phyloP scores from a whole-genome alignment of 2,113 vertebrate species.

The Haplochromis burtoni region DNA sequence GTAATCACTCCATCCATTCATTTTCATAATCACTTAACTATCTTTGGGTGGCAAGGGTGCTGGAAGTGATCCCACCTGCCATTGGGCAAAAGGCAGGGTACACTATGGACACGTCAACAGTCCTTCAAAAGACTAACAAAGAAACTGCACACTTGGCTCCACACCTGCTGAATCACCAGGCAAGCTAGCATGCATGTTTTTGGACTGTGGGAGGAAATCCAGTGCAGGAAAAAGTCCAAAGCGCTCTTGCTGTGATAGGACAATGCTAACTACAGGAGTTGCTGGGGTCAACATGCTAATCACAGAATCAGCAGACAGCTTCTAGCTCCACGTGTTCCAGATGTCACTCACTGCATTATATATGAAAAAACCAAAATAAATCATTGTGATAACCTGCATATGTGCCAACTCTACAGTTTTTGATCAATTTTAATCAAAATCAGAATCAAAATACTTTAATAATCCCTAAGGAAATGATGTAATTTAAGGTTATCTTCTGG shows the following conservation, averaged over 20 bases:
- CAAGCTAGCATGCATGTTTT: neutral
- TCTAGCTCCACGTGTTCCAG: neutral
- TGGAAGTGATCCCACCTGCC: neutral
- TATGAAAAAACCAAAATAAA: neutral
- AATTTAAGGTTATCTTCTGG: neutral
- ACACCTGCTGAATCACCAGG: neutral
- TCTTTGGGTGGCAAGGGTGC: neutral
- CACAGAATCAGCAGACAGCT: neutral
- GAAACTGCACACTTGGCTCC: neutral
- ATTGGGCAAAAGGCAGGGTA: neutral
- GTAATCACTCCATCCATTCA: neutral
- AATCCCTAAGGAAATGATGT: neutral
- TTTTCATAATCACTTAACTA: neutral
- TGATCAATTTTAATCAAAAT: neutral
- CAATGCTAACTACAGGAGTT: neutral
- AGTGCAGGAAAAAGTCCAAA: neutral
- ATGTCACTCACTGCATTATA: neutral
- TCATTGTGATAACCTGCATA: neutral
- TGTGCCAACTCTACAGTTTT: neutral
- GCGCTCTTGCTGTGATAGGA: neutral
- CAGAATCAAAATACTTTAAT: neutral
- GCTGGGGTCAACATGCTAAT: neutral
- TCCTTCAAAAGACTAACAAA: neutral
- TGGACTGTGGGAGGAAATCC: neutral
- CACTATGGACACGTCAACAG: neutral